Conservation (phyloP, 2,113 vertebrate species). For the Lasiurus cinereus region DNA sequence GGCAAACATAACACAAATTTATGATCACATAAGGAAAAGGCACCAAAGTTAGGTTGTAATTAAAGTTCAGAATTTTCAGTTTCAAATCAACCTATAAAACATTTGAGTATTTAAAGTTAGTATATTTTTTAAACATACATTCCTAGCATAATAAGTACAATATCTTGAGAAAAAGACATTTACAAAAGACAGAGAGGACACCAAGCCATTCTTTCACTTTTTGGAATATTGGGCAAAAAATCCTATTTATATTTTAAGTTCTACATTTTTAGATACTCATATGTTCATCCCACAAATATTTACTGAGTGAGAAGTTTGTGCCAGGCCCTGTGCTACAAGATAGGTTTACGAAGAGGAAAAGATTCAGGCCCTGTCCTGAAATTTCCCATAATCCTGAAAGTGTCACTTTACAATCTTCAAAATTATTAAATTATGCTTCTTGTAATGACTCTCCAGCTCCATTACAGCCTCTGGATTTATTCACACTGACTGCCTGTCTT, state of each 20-base stretch:
- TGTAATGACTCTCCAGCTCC: conserved; percentile 30
- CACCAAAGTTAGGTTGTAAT: not conserved
- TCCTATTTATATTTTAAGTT: conserved; percentile 47
- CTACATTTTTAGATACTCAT: not conserved
- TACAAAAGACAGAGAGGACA: not conserved
- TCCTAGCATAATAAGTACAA: not conserved
- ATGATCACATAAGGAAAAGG: not conserved
- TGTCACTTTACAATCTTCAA: conserved; percentile 20
- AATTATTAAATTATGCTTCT: conserved; percentile 61
- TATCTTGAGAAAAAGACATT: conserved; percentile 42
- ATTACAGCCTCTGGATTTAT: not conserved
- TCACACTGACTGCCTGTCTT: conserved; percentile 4
- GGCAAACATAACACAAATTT: conserved; percentile 53
- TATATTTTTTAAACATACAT: not conserved
- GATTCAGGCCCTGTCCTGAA: not conserved
- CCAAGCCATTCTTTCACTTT: conserved; percentile 1
- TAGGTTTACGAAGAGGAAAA: not conserved
- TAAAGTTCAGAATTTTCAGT: conserved; percentile 5
- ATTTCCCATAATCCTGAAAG: not conserved
- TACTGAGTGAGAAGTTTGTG: not conserved
- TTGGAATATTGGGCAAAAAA: not conserved
- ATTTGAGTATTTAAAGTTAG: not conserved
- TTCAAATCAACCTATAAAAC: conserved; percentile 42
- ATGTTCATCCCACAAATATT: conserved; percentile 30
- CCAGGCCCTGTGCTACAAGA: not conserved